Base-by-base conservation (phyloP, 1,140 invertebrate species). In the Diprion similis region DNA sequence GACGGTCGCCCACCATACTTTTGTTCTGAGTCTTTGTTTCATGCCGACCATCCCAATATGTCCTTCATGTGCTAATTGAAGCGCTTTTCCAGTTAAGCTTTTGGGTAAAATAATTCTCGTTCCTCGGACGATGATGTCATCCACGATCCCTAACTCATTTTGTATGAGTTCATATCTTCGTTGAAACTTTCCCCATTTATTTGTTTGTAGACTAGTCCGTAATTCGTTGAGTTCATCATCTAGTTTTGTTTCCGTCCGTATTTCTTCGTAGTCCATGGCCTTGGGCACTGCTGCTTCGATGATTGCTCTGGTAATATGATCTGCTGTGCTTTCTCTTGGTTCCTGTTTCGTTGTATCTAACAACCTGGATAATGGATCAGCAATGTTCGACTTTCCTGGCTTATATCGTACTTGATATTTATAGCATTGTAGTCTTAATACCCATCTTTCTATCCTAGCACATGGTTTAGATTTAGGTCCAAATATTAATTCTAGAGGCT, bases 11-110 rank as follows among this genome's bases (percentile, higher is more conserved):
- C 87, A 91, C 86, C 86, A 91, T 11, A 90, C 80, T 76, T 90
- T 87, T 13, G 77, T 82, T 46, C 88, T 66, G 7, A 90, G 82
- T 4, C 89, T 46, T 1, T 77, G 71, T 79, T 91, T 92, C 89
- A 91, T 91, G 3, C 80, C 81, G 2, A 84, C 84, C 9, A 90
- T 85, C 11, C 89, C 89, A 10, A 84, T 82, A 77, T 91, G 90
- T 2, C 80, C 84, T 77, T 84, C 77, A 46, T 90, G 89, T 10
- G 83, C 81, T 10, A 79, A 78, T 67, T 75, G 72, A 65, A 86
- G 68, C 10, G 86, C 76, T 66, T 45, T 59, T 45, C 76, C 46
- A 69, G 73, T 46, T 45, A 84, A 64, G 10, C 51, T 59, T 37
- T 67, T 24, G 2, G 81, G 80, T 8, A 81, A 74, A 64, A 80